These are phyloP conservation scores for Netelia virgata DNA, from an alignment of 2,888 invertebrate genomes.

Conservation along the genomic window DNA sequence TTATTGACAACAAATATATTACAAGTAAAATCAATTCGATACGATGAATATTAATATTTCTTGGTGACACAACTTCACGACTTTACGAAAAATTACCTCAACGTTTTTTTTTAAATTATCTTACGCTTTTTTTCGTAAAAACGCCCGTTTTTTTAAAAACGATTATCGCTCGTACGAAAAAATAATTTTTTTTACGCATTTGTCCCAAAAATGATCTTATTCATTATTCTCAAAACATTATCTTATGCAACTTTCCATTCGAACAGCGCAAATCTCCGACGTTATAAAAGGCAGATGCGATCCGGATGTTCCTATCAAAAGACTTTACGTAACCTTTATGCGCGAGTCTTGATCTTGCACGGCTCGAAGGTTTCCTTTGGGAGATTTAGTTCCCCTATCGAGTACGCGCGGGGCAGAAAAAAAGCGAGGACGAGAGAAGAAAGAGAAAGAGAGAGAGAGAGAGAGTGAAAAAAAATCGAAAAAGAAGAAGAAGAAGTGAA, in stretches of 20 bases:
- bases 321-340: constrained; percentile 12
- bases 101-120: too few relatives aligned
- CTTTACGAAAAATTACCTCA: too few relatives aligned
- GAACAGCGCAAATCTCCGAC: not conserved
- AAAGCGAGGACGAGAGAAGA: constrained; percentile 18
- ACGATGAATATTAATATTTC: too few relatives aligned
- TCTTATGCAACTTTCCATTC: not conserved
- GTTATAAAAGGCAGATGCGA: constrained; percentile 22
- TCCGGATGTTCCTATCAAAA: constrained; percentile 16
- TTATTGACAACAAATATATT: too few relatives aligned
- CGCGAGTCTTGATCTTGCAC: constrained; percentile 47
- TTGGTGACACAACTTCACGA: too few relatives aligned
- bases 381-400: constrained; percentile 53
- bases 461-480: not conserved
- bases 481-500: constrained; percentile 30
- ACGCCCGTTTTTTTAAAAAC: too few relatives aligned
- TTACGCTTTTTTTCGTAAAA: too few relatives aligned
- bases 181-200: too few relatives aligned
- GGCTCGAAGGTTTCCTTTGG: constrained; percentile 47
- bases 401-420: constrained; percentile 11
- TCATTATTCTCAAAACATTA: not conserved
- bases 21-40: too few relatives aligned
- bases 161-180: too few relatives aligned
- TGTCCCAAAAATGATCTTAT: not conserved
- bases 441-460: constrained; percentile 1